phyloP scores from a whole-genome alignment of 2,113 vertebrate species.

The Stegostoma tigrinum region DNA sequence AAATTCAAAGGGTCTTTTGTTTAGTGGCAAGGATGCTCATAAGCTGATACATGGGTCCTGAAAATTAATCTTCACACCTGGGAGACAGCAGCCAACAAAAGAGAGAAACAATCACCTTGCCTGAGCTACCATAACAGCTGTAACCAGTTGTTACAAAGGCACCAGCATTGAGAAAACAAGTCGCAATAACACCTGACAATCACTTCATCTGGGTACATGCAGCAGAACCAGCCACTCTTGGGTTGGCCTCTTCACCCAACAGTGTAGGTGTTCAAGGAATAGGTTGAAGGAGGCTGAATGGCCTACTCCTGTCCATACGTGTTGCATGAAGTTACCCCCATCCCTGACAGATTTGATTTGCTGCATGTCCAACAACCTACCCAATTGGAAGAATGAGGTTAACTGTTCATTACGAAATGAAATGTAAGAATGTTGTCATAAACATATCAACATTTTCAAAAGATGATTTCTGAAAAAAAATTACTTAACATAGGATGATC shows the following conservation, averaged over 20 bases:
- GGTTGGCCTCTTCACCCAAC: neutral
- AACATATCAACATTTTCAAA: neutral
- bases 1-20: neutral
- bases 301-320: too few relatives aligned
- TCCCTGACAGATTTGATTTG: too few relatives aligned
- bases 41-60: too few relatives aligned
- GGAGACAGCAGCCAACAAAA: neutral
- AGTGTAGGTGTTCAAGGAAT: neutral
- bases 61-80: neutral
- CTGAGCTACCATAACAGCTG: neutral
- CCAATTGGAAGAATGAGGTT: neutral
- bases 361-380: neutral
- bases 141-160: neutral
- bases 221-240: neutral
- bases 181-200: neutral
- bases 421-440: neutral
- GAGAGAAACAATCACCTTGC: neutral
- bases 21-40: neutral
- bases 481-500: neutral
- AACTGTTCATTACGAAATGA: neutral
- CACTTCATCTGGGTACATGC: neutral
- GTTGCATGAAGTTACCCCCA: neutral
- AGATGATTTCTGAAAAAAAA: neutral
- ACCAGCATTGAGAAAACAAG: neutral
- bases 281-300: too few relatives aligned